Base-by-base conservation (phyloP, 2,888 invertebrate species). In the Mamestra brassicae region DNA sequence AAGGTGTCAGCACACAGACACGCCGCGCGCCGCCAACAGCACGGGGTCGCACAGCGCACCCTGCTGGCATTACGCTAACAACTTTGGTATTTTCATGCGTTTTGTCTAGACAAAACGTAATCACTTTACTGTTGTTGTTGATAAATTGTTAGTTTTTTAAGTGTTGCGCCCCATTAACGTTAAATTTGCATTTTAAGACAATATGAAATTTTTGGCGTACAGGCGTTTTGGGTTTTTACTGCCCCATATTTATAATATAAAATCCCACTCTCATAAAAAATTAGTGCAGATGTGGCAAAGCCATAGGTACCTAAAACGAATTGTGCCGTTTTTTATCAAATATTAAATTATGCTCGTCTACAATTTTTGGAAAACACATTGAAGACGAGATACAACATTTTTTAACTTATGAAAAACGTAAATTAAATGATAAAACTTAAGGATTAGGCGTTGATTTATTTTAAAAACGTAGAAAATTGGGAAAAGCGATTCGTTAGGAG, bases 171-270 rank as follows among this genome's bases (percentile, higher is more conserved):
- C 94, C 92, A 92, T 89, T 90, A 88, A 90, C 85, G 90, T 92
- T 92, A 92, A 90, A 93, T 92, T 93, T 92, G 91, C 92, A 94
- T 93, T 93, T 90, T 92, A 92, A 91, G 93, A 94, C 93, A 93
- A 94, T 94, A 94, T 92, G 87, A 90, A 85, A 89, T 88, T 92
- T 92, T 93, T 93, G 91, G 90, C 90, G 90, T 88, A 90, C 90
- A 86, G 87, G 88, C 89, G 88, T 93, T 92, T 94, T 94, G 95
- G 94, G 94, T 93, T 93, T 94, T 93, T 94, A 95, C 91, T 92
- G 90, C 92, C 94, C 93, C 88, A 89, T 92, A 90, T 88, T 88
- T 77, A 63, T 90, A 90, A 90, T 86, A 89, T 89, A 85, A 88
- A 85, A 83, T 70, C 45, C 45, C 45, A 62, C 57, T 76, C 75